Conservation (phyloP, 2,888 invertebrate species). For the Acleris holmiana region DNA sequence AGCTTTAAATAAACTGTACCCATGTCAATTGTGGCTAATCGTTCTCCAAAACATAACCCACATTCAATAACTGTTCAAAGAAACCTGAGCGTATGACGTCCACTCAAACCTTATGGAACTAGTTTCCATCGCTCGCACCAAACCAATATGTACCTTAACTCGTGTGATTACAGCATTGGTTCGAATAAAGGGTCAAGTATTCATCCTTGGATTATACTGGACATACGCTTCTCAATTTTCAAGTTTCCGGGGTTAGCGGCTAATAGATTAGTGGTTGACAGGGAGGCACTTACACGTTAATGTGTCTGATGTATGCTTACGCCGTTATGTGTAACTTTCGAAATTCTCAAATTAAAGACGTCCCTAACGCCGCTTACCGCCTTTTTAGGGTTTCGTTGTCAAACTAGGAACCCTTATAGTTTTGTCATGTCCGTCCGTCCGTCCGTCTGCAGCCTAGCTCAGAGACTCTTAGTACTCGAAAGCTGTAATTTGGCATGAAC, state of each 20-base stretch:
- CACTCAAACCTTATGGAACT: background rate
- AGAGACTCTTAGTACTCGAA: too few species aligned
- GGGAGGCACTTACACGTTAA: constrained; percentile 11
- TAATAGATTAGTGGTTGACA: constrained; percentile 32
- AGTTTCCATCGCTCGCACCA: background rate
- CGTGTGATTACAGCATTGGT: background rate
- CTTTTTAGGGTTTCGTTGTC: too few species aligned
- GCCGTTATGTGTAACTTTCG: too few species aligned
- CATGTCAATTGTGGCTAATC: too few species aligned
- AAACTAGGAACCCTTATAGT: too few species aligned
- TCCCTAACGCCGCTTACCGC: too few species aligned
- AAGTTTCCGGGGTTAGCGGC: constrained; percentile 20
- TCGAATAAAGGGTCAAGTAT: background rate
- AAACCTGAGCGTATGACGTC: constrained; percentile 1
- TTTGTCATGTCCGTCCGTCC: too few species aligned
- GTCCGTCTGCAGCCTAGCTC: too few species aligned
- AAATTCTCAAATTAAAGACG: too few species aligned
- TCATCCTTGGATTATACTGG: constrained; percentile 13
- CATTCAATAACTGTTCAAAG: constrained; percentile 8
- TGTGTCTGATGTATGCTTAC: background rate
- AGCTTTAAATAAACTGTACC: too few species aligned
- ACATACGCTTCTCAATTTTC: constrained; percentile 17
- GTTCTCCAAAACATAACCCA: too few species aligned
- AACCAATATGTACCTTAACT: constrained; percentile 4
- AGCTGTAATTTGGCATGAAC: too few species aligned